Evolutionary conservation across 2,888 invertebrate species (phyloP), one percentile per base, ranked within the genome.

Genomic region (Pocota personata): DNA sequence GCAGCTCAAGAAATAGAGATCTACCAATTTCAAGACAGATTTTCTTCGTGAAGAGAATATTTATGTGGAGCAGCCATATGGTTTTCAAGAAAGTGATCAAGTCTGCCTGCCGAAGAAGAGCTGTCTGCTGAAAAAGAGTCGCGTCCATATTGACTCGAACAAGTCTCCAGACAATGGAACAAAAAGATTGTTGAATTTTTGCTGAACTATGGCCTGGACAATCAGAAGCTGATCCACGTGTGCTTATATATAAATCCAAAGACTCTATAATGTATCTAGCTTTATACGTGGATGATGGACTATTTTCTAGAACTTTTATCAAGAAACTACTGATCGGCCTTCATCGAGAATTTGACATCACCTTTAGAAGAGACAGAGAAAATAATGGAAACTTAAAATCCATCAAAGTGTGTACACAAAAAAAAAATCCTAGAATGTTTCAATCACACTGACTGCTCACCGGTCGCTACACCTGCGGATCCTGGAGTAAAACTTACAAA

Each of bases 241-340:
- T 43, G 3, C 83, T 64, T 80, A 19, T 66, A 12, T 71, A 71
- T 24, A 66, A 14, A 21, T 77, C 19, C 7, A 62, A 73, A 2
- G 48, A 78, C 14, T 30, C 55, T 19, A 16, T 12, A 16, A 55
- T 55, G 14, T 86, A 88, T n/a, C n/a, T 89, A 1, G 87, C 87
- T 4, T 58, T 89, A 2, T 89, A 88, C 78, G 89, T 89, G 10
- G 89, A 89, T 40, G 89, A 88, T 77, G 88, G 88, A 32, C 60
- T 89, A 10, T 73, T 89, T 32, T 78, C 75, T 27, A 75, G 75
- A 21, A n/a, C 30, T 30, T 21, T 3, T 71, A 43, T 57, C 30
- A 12, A 66, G 19, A 19, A 57, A 5, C 10, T 66, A 0, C 6
- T 66, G 19, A 16, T 8, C 6, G n/a, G 35, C n/a, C 52, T 66